Evolutionary conservation across 2,888 invertebrate genomes (phyloP), one percentile per base, ranked within the genome.

Genomic region (Himalopsyche kuldschensis): DNA sequence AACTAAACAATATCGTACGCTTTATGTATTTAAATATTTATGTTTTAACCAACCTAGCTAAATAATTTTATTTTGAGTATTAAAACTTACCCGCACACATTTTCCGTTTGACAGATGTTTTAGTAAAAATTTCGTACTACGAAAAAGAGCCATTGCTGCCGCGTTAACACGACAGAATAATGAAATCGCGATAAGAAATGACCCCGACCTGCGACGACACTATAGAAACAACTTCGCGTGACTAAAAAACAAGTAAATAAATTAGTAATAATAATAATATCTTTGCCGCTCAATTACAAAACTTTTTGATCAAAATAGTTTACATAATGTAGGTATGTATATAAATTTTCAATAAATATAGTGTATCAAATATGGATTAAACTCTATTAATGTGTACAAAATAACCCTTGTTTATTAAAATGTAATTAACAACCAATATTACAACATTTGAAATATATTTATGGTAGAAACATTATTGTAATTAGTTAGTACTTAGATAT

Each of bases 41-140:
- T 41, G 15, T 41, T 6, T 15, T 6, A 1, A 41, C 15, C 1
- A 41, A 41, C 41, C 15, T 11, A 15, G 15, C 35, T 10, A 8
- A 0, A 41, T 41, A 15, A 15, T 41, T 15, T 41, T 41, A 24
- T 55, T 24, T 24, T 20, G 6, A 4, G 24, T 55, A 55, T 55
- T 55, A 55, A 55, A 55, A 55, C 55, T 1, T 80, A 78, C 83
- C 84, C 76, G 84, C 81, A 55, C 27, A 24, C 46, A 78, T 78
- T 80, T 81, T 48, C 27, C 76, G 15, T 79, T 55, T 41, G 80
- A 80, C 20, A 80, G 46, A 75, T 75, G 27, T 63, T 69, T 80
- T 41, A 75, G 41, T 35, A 80, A 63, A 31, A 24, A 24, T 80
- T 41, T 31, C 17, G 41, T 41, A 20, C n/a, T 35, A 24, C 80